Percentiles rank a stretch among this genome's conserved stretches.
Conservation (phyloP, 2,797 vertebrate species). For the Columba guinea region DNA sequence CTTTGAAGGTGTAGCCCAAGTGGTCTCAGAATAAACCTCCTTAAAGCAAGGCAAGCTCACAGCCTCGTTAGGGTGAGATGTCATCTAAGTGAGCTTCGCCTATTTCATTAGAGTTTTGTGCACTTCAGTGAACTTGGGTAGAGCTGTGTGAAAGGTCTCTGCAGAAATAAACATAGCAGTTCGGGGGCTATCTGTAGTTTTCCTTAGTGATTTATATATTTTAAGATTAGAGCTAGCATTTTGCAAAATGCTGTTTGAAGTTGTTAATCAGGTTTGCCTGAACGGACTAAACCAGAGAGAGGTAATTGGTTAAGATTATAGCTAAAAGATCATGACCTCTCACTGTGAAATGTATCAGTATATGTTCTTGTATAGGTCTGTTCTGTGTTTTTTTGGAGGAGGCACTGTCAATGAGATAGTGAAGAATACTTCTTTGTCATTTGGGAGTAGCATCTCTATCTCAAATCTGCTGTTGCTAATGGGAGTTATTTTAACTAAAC, state of each 20-base stretch:
- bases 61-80: not conserved
- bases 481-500: not conserved
- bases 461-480: not conserved
- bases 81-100: not conserved
- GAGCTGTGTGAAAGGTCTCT: not conserved
- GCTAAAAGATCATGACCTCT: not conserved
- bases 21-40: not conserved
- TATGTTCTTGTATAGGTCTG: not conserved
- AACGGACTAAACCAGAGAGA: not conserved
- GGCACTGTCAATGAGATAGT: not conserved
- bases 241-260: constrained; percentile 1
- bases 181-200: not conserved
- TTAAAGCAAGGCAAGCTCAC: not conserved
- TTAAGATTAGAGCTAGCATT: constrained; percentile 12
- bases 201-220: not conserved
- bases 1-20: not conserved
- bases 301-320: constrained; percentile 14
- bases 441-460: not conserved
- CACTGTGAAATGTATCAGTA: not conserved
- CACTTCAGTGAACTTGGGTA: not conserved
- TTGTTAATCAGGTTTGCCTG: constrained; percentile 23
- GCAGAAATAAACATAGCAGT: not conserved
- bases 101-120: not conserved
- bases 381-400: accelerated
- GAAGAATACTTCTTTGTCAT: not conserved